These are phyloP conservation scores for Cebidichthys violaceus DNA, from an alignment of 2,113 vertebrate genomes.

Conservation along the genomic window DNA sequence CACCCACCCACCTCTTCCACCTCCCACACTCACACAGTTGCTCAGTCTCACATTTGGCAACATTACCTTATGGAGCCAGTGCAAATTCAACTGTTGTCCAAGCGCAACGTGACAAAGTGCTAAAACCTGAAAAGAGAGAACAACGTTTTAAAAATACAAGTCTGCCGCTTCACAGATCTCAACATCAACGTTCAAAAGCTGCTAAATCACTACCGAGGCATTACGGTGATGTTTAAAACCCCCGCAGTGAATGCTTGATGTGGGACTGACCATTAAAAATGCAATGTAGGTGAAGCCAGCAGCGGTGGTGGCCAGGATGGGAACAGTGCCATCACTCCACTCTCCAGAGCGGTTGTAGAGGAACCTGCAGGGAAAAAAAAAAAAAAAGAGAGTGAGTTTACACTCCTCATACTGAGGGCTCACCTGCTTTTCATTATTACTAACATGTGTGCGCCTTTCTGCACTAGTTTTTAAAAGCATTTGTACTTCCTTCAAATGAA, in stretches of 20 bases:
- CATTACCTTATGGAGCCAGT: slow-evolving; percentile 98
- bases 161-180: slow-evolving; percentile 23
- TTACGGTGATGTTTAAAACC: neutral
- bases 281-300: slow-evolving; percentile 92
- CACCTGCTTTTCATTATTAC: neutral
- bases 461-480: too few species aligned
- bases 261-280: slow-evolving; percentile 89
- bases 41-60: neutral
- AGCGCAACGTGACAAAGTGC: slow-evolving; percentile 94
- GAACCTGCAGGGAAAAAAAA: slow-evolving; percentile 85
- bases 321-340: slow-evolving; percentile 96
- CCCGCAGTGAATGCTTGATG: slow-evolving; percentile 12
- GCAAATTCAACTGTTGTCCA: slow-evolving; percentile 96
- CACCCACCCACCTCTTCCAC: neutral
- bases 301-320: slow-evolving; percentile 91
- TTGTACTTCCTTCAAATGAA: too few species aligned
- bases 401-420: slow-evolving; percentile 2
- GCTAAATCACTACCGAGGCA: neutral
- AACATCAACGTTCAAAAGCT: slow-evolving; percentile 3
- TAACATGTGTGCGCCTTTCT: neutral
- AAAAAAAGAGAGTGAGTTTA: neutral
- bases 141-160: slow-evolving; percentile 21
- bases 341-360: slow-evolving; percentile 93
- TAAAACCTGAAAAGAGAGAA: slow-evolving; percentile 85
- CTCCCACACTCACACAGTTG: slow-evolving; percentile 10